Base-by-base conservation (phyloP, 2,113 vertebrate species). In the Maccullochella peelii region DNA sequence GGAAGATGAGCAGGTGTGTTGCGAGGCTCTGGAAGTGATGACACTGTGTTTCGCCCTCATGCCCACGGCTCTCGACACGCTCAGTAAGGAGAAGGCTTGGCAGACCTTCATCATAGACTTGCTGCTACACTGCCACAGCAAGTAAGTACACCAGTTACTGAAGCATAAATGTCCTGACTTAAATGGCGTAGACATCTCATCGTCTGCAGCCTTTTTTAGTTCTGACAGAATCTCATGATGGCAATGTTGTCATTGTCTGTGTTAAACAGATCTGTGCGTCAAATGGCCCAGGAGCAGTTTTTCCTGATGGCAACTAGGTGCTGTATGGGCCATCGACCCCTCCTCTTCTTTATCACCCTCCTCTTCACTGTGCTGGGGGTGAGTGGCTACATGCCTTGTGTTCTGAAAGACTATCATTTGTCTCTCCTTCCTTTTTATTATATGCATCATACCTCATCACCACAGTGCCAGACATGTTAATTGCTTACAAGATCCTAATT, bases 41-140 rank as follows among this genome's bases (percentile, higher is more conserved):
- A 99, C 98, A 1, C 94, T 99, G 73, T 99, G 98, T 91, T 99
- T 99, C 76, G 98, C 98, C 90, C 96, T 99, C 89, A 98, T 99
- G 95, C 98, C 98, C 76, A 99, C 98, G 1, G 98, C 97, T 82
- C 94, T 99, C 80, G 98, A 99, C 93, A 96, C 98, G 27, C 97
- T 99, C 85, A 98, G 98, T 94, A 99, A 99, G 94, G 98, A 99
- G 90, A 99, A 99, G 85, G 98, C 98, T 15, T 99, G 98, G 98
- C 98, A 99, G 90, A 98, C 97, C 0, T 99, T 99, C 89, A 99
- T 99, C 92, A 99, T 99, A 90, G 98, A 99, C 93, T 93, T 99
- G 91, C 92, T 99, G 0, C 94, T 99, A 90, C 98, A 99, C 93
- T 99, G 98, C 95, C 98, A 99, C 92, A 99, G 98, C 98, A 99